Base-by-base conservation (phyloP, 2,888 invertebrate genomes). In the Dryocosmus kuriphilus region DNA sequence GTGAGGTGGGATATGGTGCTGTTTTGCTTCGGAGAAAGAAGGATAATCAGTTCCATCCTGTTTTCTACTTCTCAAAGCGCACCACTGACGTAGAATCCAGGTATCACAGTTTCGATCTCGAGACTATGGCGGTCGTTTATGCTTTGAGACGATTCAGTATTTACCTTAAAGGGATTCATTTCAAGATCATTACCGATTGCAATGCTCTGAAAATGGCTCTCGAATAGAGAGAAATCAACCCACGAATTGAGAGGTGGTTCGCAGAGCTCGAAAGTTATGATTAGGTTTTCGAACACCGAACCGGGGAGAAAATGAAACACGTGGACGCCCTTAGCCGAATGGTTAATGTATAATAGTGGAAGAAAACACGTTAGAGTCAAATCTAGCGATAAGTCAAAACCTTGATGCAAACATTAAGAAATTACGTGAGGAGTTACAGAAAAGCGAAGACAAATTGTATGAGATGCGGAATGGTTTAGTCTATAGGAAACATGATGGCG, bases 111-210 rank as follows among this genome's bases (percentile, higher is more conserved):
- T 80, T 75, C 8, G 77, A 80, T 19, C 71, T 80, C 1, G 77
- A 80, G 22, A 80, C 76, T 9, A 19, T 80, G n/a, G 63, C 80
- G 0, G 78, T 78, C 30, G 73, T 83, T 51, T 63, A 77, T n/a
- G 80, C 86, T 8, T 22, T 85, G 5, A 78, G 83, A 51, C 63
- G 84, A n/a, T n/a, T n/a, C n/a, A n/a, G n/a, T n/a, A n/a, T n/a
- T n/a, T n/a, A n/a, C n/a, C n/a, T n/a, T n/a, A 71, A 80, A 3
- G 86, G 86, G 9, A 80, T 85, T 11, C 65, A 80, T 57, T 87
- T 88, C 61, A 86, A 81, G 67, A 86, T 87, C 9, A 74, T 86
- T 9, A 88, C 86, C 0, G 85, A 88, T 76, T 87, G 87, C 77
- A 81, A 86, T 74, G 79, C 83, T 51, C n/a, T n/a, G n/a, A n/a